A percentile compares a stretch with the other conserved stretches of the same genome.
Evolutionary conservation across 2,888 invertebrate genomes (phyloP).

Genomic region (Ommatoiulus sabulosus): DNA sequence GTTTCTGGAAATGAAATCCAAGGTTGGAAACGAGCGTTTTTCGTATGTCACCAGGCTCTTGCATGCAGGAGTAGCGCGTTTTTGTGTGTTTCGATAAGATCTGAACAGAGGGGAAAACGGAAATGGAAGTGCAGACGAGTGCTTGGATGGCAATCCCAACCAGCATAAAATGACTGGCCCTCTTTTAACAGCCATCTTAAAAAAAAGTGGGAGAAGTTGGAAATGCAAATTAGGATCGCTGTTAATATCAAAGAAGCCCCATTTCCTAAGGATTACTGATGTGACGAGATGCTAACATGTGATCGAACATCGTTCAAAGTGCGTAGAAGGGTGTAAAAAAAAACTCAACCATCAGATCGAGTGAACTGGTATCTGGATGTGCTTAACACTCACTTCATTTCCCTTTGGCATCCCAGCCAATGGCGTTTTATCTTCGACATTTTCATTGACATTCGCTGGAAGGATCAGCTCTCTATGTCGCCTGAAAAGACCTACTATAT

Average conservation of each 20-base stretch:
- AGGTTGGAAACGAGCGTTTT: background rate
- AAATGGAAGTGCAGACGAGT: conserved; percentile 11
- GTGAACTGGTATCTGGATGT: background rate
- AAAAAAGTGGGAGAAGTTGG: background rate
- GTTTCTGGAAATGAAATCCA: conserved; percentile 10
- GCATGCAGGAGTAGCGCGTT: background rate
- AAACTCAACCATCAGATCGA: background rate
- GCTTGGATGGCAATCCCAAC: background rate
- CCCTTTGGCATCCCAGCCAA: background rate
- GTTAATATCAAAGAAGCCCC: conserved; percentile 11
- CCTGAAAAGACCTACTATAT: background rate
- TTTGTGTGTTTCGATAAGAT: background rate
- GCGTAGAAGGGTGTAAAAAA: background rate
- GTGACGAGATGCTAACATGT: background rate
- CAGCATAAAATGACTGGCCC: background rate
- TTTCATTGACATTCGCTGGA: background rate
- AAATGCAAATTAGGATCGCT: background rate
- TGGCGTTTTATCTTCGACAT: background rate
- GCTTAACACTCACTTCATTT: conserved; percentile 1
- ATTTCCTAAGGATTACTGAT: conserved; percentile 22
- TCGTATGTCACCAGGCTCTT: background rate
- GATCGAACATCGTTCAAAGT: background rate
- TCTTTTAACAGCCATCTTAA: conserved; percentile 13
- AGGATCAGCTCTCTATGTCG: background rate
- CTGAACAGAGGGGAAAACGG: background rate